These are phyloP conservation scores for Erebia ligea DNA, from an alignment of 2,888 invertebrate genomes.

Conservation along the genomic window DNA sequence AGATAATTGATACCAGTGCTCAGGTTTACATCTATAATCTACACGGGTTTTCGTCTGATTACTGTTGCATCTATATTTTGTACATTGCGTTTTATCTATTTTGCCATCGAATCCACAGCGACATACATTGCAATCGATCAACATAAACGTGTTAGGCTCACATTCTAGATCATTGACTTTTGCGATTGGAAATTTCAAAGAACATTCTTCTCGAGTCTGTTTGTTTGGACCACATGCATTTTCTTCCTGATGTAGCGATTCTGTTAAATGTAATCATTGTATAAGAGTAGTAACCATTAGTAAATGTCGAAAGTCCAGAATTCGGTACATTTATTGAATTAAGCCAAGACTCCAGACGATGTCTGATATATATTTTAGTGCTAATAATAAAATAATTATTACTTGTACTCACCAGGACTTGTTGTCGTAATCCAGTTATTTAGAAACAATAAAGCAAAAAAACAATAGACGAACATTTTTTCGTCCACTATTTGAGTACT, in stretches of 20 bases:
- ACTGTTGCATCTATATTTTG: conserved; percentile 55
- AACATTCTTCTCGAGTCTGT: conserved; percentile 54
- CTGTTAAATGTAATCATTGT: background rate
- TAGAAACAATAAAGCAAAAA: background rate
- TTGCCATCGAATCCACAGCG: conserved; percentile 55
- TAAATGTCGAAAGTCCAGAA: background rate
- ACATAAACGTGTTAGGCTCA: conserved; percentile 53
- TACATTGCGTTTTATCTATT: conserved; percentile 56
- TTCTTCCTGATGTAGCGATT: background rate
- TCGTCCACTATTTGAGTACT: background rate
- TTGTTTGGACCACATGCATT: conserved; percentile 52
- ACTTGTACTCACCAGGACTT: background rate
- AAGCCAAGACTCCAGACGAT: too few relatives aligned
- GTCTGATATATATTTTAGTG: background rate
- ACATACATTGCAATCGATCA: conserved; percentile 64
- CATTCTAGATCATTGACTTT: conserved; percentile 46
- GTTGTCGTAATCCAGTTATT: background rate
- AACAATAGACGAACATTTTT: conserved; percentile 4
- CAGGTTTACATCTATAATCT: conserved; percentile 52
- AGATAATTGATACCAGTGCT: conserved; percentile 64
- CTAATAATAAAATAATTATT: background rate
- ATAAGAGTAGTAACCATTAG: background rate
- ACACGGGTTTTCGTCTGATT: conserved; percentile 27
- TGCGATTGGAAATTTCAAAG: conserved; percentile 22
- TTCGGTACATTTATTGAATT: too few relatives aligned